These are phyloP conservation scores for human DNA, from an alignment of 2,113 vertebrate genomes.

Conservation along the genomic window GRCh38 chr7:51549501-51550000, in stretches of 20 bases:
- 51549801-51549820: neutral
- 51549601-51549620: too few species aligned
- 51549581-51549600: neutral
- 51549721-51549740: rapidly evolving
- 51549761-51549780: neutral
- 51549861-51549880: neutral
- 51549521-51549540: neutral
- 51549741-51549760: neutral
- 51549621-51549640: neutral
- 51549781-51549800: neutral
- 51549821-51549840: neutral
- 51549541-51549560: too few species aligned
- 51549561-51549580: neutral
- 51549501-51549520: neutral
- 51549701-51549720: too few species aligned
- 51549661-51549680: too few species aligned
- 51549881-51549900: neutral
- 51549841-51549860: neutral
- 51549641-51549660: rapidly evolving
- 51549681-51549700: neutral
- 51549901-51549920: rapidly evolving
- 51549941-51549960: too few species aligned
- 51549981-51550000: neutral
- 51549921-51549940: neutral
- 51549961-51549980: neutral